Percentiles rank a stretch among this genome's conserved stretches.
Conservation (phyloP, 2,797 vertebrate species). For the Brachyalestes nurse region DNA sequence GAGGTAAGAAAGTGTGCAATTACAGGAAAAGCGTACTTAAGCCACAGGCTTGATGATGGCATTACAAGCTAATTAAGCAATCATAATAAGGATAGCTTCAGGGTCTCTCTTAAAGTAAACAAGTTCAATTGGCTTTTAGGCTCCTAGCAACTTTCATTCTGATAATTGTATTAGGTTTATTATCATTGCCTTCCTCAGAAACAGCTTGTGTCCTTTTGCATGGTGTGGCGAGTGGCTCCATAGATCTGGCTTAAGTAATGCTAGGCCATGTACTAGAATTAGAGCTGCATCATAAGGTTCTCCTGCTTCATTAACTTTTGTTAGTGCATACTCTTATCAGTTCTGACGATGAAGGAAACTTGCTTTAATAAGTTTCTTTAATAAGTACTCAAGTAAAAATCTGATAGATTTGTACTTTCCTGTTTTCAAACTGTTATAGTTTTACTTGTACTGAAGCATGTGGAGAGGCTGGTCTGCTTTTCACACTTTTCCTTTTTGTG, state of each 20-base stretch:
- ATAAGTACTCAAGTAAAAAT: no score
- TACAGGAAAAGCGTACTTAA: slow-evolving; percentile 22
- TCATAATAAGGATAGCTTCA: slow-evolving; percentile 36
- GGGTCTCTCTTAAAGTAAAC: slow-evolving; percentile 31
- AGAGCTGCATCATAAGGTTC: not conserved
- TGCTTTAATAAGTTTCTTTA: no score
- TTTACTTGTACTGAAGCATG: no score
- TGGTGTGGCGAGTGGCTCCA: not conserved
- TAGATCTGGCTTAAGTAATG: not conserved
- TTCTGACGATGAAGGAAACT: no score
- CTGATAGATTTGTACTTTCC: no score
- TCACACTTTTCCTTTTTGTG: no score
- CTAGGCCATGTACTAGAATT: not conserved
- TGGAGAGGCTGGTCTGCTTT: no score
- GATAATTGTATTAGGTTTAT: slow-evolving; percentile 36
- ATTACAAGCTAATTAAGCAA: slow-evolving; percentile 33
- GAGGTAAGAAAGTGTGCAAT: slow-evolving; percentile 35
- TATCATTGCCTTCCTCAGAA: slow-evolving; percentile 6
- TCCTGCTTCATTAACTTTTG: not conserved
- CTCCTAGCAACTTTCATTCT: slow-evolving; percentile 16
- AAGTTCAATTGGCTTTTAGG: slow-evolving; percentile 16
- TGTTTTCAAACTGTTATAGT: no score
- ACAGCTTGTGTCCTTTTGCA: not conserved
- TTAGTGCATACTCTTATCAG: no score
- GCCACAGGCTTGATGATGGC: slow-evolving; percentile 21